Base-by-base conservation (phyloP, 1,140 invertebrate species). In the Lepeophtheirus salmonis region DNA sequence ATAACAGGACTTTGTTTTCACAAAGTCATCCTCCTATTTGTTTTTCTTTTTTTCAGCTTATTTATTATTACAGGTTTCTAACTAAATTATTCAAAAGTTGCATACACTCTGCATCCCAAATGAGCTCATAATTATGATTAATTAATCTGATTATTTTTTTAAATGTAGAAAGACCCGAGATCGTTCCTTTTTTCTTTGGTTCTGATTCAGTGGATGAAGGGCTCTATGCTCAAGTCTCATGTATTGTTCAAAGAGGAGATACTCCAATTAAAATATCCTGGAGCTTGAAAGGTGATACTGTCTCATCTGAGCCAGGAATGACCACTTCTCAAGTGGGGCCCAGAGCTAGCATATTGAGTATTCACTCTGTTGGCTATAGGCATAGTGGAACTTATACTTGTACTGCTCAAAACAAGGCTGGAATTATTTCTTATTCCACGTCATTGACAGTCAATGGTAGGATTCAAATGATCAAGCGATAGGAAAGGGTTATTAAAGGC, bases 271-370 rank as follows among this genome's bases (percentile, higher is more conserved):
- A 16, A 3, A 51, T 60, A 14, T 20, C 57, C 23, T 60, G 57
- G 57, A 60, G 57, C 21, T 51, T 60, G 30, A 60, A 60, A 50
- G 57, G 57, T 18, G 57, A 60, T 51, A 20, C 49, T 21, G 48
- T 60, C 1, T 60, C 57, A 1, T 60, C 57, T 51, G 57, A 60
- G 4, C 57, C 57, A 2, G 57, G 18, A 18, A 41, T 60, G 48
- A 60, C 26, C 16, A 60, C 57, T 2, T 41, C 57, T 13, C 26
- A 52, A 23, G 17, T 60, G 1, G 57, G 57, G n/a, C 26, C 30
- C 23, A 68, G 73, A 61, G 71, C 71, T 2, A 74, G 72, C 59
- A 65, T 66, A 4, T 26, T 67, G 17, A 66, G 58, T 18, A 66
- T 67, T 56, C 57, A 64, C 26, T 60, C 56, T 13, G 65, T 66